These are phyloP conservation scores for Alectoris magna DNA, from an alignment of 2,797 vertebrate genomes.

Conservation along the genomic window DNA sequence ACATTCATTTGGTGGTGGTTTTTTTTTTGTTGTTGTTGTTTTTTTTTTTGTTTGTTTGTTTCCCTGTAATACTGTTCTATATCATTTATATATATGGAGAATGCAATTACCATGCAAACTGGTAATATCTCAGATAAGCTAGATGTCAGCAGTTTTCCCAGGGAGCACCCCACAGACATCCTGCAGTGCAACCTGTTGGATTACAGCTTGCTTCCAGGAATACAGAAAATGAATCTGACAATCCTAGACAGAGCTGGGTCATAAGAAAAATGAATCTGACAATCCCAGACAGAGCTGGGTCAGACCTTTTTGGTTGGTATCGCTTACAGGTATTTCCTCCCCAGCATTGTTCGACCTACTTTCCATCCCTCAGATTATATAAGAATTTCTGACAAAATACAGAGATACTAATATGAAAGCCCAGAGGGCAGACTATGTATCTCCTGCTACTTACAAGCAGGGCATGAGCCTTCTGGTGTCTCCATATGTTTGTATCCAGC, in stretches of 20 bases:
- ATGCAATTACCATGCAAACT: not conserved
- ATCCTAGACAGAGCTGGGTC: not conserved
- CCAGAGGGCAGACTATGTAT: not conserved
- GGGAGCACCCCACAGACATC: not conserved
- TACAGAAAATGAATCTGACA: not conserved
- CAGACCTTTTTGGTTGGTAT: not conserved
- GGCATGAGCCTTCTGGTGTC: not conserved
- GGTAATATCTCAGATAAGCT: not conserved
- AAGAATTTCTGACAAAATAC: slow-evolving; percentile 11
- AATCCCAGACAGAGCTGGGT: not conserved
- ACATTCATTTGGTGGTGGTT: no score
- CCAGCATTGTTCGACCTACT: not conserved
- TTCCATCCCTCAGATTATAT: not conserved
- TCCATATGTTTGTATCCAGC: not conserved
- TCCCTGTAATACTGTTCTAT: not conserved
- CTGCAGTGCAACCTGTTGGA: not conserved
- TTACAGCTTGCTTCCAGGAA: not conserved
- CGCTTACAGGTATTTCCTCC: not conserved
- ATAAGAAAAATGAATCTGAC: not conserved
- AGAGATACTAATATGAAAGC: not conserved
- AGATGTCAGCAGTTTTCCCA: not conserved
- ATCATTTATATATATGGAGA: not conserved
- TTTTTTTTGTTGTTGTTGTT: not conserved
- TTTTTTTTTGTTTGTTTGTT: not conserved
- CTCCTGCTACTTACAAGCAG: not conserved